Evolutionary conservation across 1,140 invertebrate genomes (phyloP).

Genomic region (Drosophila leontia): DNA sequence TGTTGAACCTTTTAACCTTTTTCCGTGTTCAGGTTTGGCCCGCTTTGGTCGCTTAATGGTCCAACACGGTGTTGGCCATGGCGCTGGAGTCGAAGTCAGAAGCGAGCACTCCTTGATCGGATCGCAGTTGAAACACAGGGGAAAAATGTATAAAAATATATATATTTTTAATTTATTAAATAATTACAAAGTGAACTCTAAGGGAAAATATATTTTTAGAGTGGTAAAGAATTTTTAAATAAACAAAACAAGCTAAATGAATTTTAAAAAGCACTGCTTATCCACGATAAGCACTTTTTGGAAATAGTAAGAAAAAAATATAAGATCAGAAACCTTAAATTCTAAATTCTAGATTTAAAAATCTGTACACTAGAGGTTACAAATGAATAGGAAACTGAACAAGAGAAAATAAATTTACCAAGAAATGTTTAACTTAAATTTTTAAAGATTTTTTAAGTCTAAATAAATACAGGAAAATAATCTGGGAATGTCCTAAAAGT

Average conservation of each 20-base stretch:
- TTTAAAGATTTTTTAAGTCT: neutral
- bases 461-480: neutral
- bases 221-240: neutral
- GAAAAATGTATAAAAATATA: neutral
- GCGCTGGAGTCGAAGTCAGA: slow-evolving; percentile 43
- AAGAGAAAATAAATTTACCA: neutral
- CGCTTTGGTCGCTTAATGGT: slow-evolving; percentile 67
- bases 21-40: slow-evolving; percentile 62
- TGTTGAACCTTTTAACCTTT: slow-evolving; percentile 81
- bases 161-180: neutral
- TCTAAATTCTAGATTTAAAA: neutral
- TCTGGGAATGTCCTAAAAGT: neutral
- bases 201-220: neutral
- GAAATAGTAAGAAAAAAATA: neutral
- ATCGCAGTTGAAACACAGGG: slow-evolving; percentile 27
- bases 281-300: too few relatives aligned
- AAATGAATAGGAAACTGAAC: neutral
- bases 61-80: slow-evolving; percentile 29
- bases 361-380: neutral
- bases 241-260: rapidly evolving
- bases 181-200: neutral
- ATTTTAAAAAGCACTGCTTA: neutral
- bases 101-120: slow-evolving; percentile 68
- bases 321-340: neutral
- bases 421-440: neutral